These are phyloP conservation scores for Notarius quadriscutis DNA, from an alignment of 2,113 vertebrate genomes.

Conservation along the genomic window DNA sequence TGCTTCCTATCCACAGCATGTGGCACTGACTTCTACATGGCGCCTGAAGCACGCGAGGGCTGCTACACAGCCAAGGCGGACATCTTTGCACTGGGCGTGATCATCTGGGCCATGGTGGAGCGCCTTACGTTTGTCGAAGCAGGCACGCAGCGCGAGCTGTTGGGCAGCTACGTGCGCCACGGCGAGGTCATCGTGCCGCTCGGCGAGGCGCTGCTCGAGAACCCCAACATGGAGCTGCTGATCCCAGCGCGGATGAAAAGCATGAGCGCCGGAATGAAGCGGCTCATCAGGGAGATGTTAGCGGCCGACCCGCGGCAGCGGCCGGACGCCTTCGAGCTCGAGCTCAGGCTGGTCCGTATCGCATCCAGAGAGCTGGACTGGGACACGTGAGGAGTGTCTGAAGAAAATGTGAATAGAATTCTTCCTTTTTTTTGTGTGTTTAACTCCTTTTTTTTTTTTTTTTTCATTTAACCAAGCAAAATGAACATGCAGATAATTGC, in stretches of 20 bases:
- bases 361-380: conserved; percentile 94
- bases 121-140: conserved; percentile 93
- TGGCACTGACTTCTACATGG: conserved; percentile 98
- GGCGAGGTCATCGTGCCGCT: conserved; percentile 90
- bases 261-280: conserved; percentile 93
- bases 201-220: conserved; percentile 92
- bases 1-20: conserved; percentile 95
- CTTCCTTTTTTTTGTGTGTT: neutral
- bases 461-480: neutral
- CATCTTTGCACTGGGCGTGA: conserved; percentile 95
- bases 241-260: conserved; percentile 93
- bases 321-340: conserved; percentile 93
- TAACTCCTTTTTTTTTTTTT: neutral
- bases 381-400: conserved; percentile 85
- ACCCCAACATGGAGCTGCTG: conserved; percentile 95
- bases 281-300: conserved; percentile 94
- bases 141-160: conserved; percentile 91
- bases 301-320: conserved; percentile 93
- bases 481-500: neutral
- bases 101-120: conserved; percentile 98
- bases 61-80: conserved; percentile 98
- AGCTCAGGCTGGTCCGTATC: conserved; percentile 92
- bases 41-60: conserved; percentile 95
- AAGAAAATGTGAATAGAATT: neutral
- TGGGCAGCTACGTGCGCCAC: conserved; percentile 92